Percentiles rank a stretch among this genome's conserved stretches.
These are phyloP conservation scores for Danio rerio DNA, from an alignment of 2,113 vertebrate genomes.

Conservation along the genomic window DNA sequence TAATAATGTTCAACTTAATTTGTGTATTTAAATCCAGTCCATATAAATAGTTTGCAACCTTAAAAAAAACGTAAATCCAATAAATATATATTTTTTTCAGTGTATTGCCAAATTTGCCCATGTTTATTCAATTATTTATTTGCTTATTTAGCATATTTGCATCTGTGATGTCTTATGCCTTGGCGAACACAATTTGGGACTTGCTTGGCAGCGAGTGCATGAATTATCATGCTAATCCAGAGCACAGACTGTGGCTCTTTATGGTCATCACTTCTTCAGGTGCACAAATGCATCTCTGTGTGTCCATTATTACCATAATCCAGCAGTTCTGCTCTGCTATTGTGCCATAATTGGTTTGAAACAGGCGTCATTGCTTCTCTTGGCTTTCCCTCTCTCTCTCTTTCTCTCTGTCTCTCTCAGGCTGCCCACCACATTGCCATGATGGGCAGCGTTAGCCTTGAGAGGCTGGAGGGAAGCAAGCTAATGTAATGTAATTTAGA, in stretches of 20 bases:
- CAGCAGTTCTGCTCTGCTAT: neutral
- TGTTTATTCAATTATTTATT: no score
- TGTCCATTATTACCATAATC: constrained; percentile 6
- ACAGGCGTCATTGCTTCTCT: constrained; percentile 36
- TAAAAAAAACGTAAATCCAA: no score
- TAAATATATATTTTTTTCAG: no score
- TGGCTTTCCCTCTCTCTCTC: constrained; percentile 41
- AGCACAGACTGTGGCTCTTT: neutral
- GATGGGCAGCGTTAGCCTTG: constrained; percentile 71
- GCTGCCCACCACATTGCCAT: constrained; percentile 41
- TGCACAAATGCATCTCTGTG: neutral
- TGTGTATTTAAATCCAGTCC: no score
- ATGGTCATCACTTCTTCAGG: constrained; percentile 7
- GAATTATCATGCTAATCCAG: neutral
- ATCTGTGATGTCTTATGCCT: no score
- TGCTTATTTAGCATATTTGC: no score
- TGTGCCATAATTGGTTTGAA: neutral
- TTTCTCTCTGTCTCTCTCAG: constrained; percentile 41
- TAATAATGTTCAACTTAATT: no score
- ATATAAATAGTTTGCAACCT: no score
- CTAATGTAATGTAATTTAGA: constrained; percentile 78
- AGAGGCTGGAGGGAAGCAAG: constrained; percentile 57
- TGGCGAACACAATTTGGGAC: no score
- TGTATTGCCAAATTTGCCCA: no score
- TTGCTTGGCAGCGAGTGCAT: neutral